A percentile compares a stretch with the other conserved stretches of the same genome.
Conservation (phyloP, 1,140 invertebrate species). For the Heliconius hermathena region DNA sequence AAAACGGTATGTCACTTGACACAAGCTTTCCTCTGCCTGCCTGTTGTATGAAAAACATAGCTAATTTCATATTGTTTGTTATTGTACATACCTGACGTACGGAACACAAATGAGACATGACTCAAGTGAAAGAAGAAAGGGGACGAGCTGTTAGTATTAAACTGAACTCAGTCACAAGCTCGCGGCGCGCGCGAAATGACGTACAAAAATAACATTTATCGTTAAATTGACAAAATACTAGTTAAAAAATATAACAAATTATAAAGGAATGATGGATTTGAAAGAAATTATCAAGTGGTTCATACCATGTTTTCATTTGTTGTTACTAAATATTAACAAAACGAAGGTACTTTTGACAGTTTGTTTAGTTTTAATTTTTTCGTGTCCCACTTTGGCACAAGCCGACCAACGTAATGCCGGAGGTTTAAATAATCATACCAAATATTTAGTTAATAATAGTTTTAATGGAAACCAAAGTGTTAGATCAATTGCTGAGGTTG, state of each 20-base stretch:
- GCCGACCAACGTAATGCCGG: slow-evolving; percentile 38
- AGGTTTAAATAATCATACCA: slow-evolving; percentile 38
- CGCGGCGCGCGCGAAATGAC: slow-evolving; percentile 58
- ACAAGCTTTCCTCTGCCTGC: no score
- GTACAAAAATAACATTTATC: slow-evolving; percentile 23
- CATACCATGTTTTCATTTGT: slow-evolving; percentile 71
- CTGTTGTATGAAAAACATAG: not conserved
- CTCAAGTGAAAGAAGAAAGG: slow-evolving; percentile 73
- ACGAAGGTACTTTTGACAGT: slow-evolving; percentile 54
- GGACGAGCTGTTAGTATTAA: slow-evolving; percentile 30
- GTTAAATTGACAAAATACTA: not conserved
- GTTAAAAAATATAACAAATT: slow-evolving; percentile 9
- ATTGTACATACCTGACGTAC: not conserved
- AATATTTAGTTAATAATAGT: slow-evolving; percentile 40
- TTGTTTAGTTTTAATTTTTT: slow-evolving; percentile 70
- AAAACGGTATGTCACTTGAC: no score
- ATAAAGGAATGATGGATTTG: slow-evolving; percentile 59
- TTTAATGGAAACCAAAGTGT: slow-evolving; percentile 37
- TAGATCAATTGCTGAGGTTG: slow-evolving; percentile 19
- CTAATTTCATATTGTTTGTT: not conserved
- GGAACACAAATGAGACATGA: not conserved
- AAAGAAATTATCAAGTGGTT: slow-evolving; percentile 78
- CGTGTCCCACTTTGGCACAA: slow-evolving; percentile 53
- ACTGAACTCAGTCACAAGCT: slow-evolving; percentile 49
- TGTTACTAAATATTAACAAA: slow-evolving; percentile 52